These are phyloP conservation scores for Macrotrachela quadricornifera DNA, from an alignment of 1,140 invertebrate genomes.

Conservation along the genomic window DNA sequence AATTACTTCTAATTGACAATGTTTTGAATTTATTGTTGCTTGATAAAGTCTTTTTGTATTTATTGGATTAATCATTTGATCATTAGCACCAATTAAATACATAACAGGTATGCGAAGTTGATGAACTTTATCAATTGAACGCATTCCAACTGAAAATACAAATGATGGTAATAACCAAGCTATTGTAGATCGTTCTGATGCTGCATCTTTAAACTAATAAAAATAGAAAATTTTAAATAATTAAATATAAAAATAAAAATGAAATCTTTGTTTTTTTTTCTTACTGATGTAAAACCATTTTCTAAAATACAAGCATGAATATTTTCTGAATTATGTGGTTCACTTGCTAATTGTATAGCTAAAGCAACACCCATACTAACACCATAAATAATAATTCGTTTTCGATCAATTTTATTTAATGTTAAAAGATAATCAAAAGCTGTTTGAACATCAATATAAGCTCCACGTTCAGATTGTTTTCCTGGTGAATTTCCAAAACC, in stretches of 20 bases:
- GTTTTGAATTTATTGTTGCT: too few species aligned
- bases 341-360: conserved; percentile 54
- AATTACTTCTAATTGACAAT: too few species aligned
- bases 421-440: conserved; percentile 59
- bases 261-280: not conserved
- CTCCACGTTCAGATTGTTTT: conserved; percentile 52
- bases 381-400: conserved; percentile 72
- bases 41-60: too few species aligned
- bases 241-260: not conserved
- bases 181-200: too few species aligned
- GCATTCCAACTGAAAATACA: conserved; percentile 4
- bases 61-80: conserved; percentile 53
- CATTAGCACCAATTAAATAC: conserved; percentile 38
- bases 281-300: conserved; percentile 66
- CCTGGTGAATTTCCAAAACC: conserved; percentile 82
- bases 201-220: not conserved
- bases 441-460: conserved; percentile 64
- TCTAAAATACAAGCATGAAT: conserved; percentile 67
- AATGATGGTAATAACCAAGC: too few species aligned
- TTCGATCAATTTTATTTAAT: conserved; percentile 52
- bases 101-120: conserved; percentile 19
- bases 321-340: conserved; percentile 36
- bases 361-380: conserved; percentile 67
- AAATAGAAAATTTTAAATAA: not conserved
- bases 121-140: conserved; percentile 13